phyloP scores from a whole-genome alignment of 2,888 invertebrate genomes.

The Synergus japonicus region DNA sequence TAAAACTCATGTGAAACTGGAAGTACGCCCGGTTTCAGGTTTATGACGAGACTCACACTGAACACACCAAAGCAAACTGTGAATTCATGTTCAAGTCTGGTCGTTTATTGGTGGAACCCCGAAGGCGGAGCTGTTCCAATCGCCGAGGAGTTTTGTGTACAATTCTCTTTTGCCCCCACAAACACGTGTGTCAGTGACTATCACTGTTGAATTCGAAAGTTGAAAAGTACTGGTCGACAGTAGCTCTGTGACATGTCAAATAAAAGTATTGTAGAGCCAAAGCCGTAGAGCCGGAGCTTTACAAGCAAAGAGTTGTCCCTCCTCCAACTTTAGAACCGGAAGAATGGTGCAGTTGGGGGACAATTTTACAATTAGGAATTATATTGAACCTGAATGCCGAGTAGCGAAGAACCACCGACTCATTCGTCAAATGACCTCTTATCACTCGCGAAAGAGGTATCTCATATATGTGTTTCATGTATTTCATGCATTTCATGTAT shows the following conservation, averaged over 20 bases:
- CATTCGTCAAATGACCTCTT: not conserved
- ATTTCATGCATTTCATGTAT: too few species aligned
- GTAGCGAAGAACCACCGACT: not conserved
- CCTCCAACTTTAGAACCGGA: not conserved
- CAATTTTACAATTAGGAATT: slow-evolving; percentile 63
- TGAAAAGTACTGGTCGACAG: not conserved
- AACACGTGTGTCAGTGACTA: not conserved
- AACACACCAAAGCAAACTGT: slow-evolving; percentile 38
- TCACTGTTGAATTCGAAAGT: not conserved
- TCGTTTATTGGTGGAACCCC: slow-evolving; percentile 38
- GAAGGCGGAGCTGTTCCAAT: slow-evolving; percentile 37
- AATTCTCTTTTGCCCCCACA: slow-evolving; percentile 11
- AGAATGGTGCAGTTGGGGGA: not conserved
- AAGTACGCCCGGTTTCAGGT: slow-evolving; percentile 30
- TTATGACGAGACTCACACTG: slow-evolving; percentile 23
- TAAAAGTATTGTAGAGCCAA: not conserved
- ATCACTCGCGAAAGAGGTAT: not conserved
- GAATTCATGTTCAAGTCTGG: slow-evolving; percentile 24
- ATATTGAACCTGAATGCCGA: slow-evolving; percentile 63
- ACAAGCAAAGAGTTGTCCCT: too few species aligned
- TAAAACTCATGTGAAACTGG: slow-evolving; percentile 27
- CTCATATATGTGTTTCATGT: not conserved
- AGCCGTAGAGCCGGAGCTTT: not conserved
- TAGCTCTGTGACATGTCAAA: not conserved
- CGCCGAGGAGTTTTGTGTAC: slow-evolving; percentile 15